These are phyloP conservation scores for Parascotia fuliginaria DNA, from an alignment of 2,888 invertebrate species.

Conservation along the genomic window DNA sequence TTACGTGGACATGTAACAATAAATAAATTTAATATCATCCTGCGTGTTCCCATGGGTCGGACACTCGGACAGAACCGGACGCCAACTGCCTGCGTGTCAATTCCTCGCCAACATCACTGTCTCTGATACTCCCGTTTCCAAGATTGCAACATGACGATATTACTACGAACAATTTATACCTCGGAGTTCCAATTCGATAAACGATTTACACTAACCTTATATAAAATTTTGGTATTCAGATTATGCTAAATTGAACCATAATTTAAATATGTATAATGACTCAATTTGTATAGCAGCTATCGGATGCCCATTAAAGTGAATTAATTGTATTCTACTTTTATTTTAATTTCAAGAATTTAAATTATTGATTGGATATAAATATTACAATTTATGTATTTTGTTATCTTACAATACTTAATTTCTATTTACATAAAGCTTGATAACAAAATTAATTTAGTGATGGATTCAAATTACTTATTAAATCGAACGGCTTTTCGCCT, in stretches of 20 bases:
- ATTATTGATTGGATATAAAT: too few species aligned
- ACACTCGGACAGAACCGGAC: slow-evolving; percentile 56
- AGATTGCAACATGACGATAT: slow-evolving; percentile 51
- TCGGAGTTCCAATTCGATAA: not conserved
- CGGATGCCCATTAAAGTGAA: too few species aligned
- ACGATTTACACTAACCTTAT: not conserved
- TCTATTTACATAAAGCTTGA: too few species aligned
- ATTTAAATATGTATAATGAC: too few species aligned
- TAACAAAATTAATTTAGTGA: not conserved
- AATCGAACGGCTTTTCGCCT: slow-evolving; percentile 1
- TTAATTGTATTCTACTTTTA: too few species aligned
- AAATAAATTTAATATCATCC: slow-evolving; percentile 61
- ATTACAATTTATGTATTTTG: too few species aligned
- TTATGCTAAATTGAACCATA: too few species aligned
- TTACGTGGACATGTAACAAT: slow-evolving; percentile 46
- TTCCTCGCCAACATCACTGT: slow-evolving; percentile 68
- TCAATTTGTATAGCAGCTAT: too few species aligned
- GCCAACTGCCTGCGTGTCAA: slow-evolving; percentile 59
- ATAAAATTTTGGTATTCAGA: too few species aligned
- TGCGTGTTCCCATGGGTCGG: slow-evolving; percentile 57
- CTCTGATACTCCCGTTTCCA: slow-evolving; percentile 60
- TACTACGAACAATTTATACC: slow-evolving; percentile 29
- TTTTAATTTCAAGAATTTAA: too few species aligned
- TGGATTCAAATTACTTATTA: not conserved
- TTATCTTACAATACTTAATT: too few species aligned